phyloP scores from a whole-genome alignment of 1,140 invertebrate genomes.

The Leptoteleia sp. region DNA sequence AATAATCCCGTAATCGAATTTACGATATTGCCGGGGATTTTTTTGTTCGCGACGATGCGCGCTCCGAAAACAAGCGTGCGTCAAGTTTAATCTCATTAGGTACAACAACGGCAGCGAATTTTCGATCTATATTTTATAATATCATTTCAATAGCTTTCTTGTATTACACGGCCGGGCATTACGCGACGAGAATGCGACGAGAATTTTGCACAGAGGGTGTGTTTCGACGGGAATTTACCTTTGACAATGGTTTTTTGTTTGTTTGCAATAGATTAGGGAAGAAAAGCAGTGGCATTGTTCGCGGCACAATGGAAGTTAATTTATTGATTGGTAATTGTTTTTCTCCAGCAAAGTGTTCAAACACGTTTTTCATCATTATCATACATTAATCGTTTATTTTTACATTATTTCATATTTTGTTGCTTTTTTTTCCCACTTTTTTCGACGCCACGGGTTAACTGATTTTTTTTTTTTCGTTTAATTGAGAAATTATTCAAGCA shows the following conservation, averaged over 20 bases:
- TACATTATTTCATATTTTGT: too few relatives aligned
- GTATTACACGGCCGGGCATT: conserved; percentile 29
- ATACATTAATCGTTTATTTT: background rate
- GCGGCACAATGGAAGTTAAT: conserved; percentile 13
- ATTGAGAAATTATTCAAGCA: too few relatives aligned
- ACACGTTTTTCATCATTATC: background rate
- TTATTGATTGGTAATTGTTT: conserved; percentile 1
- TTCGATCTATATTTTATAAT: conserved; percentile 58
- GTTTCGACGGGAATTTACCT: conserved; percentile 3
- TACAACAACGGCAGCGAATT: conserved; percentile 27
- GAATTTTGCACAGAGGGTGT: conserved; percentile 25
- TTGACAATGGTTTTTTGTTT: conserved; percentile 26
- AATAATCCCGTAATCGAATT: conserved; percentile 51
- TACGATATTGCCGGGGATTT: conserved; percentile 34
- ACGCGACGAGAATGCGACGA: conserved; percentile 25
- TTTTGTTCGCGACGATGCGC: conserved; percentile 35
- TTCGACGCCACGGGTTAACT: too few relatives aligned
- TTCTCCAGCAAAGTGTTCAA: background rate
- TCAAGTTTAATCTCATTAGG: conserved; percentile 59
- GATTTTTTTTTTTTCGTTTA: too few relatives aligned
- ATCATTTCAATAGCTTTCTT: conserved; percentile 51
- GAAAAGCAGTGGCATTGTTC: conserved; percentile 15
- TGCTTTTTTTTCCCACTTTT: too few relatives aligned
- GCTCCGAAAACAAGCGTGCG: conserved; percentile 13
- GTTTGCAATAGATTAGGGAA: conserved; percentile 18